phyloP scores from a whole-genome alignment of 2,113 vertebrate species.

The Amphiprion ocellaris region DNA sequence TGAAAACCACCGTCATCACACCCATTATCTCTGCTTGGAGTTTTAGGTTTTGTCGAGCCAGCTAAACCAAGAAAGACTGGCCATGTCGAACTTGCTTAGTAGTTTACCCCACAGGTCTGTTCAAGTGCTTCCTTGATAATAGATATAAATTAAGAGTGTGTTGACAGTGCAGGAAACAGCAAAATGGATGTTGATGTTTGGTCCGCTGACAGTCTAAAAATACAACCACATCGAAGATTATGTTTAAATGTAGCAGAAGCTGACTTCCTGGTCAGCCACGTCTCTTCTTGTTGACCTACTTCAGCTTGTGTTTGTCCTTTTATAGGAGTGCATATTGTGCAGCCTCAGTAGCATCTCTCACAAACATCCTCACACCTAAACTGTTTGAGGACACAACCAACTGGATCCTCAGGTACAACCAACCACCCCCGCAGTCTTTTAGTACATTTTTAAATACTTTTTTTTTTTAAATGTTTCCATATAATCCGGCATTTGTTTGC shows the following conservation, averaged over 20 bases:
- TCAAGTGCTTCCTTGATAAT: not conserved
- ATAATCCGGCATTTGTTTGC: not conserved
- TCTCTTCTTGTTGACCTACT: not conserved
- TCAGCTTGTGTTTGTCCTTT: conserved; percentile 13
- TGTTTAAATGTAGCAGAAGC: conserved; percentile 2
- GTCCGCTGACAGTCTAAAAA: conserved; percentile 3
- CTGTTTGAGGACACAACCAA: conserved; percentile 92
- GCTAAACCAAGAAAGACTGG: no score
- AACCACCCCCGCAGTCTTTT: not conserved
- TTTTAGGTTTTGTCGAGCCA: no score
- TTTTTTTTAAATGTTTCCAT: not conserved
- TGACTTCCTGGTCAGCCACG: conserved; percentile 18
- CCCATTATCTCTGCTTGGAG: no score
- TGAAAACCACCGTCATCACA: no score
- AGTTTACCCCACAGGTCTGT: not conserved
- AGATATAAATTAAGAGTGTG: no score
- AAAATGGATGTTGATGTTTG: conserved; percentile 17
- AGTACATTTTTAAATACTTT: not conserved
- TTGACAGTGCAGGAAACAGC: not conserved
- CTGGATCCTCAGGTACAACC: conserved; percentile 93
- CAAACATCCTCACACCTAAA: conserved; percentile 88
- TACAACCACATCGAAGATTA: not conserved
- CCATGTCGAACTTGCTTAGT: no score
- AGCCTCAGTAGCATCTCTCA: conserved; percentile 92
- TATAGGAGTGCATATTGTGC: conserved; percentile 95